Evolutionary conservation across 2,797 vertebrate species (phyloP).

Genomic region (Gymnothorax reevesii): DNA sequence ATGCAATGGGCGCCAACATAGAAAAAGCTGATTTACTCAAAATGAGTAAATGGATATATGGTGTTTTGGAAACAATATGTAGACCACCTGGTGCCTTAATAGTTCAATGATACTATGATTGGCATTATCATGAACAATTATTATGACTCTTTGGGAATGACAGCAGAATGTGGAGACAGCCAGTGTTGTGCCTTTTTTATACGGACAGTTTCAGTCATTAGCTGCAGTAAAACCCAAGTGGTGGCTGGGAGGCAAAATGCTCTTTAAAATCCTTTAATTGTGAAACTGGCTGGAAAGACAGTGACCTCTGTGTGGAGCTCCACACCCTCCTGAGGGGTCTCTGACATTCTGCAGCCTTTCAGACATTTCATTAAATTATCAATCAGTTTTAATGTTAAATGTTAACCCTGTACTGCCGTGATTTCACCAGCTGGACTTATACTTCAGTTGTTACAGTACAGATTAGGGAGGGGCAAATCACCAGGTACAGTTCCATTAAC

Average conservation of each 20-base stretch:
- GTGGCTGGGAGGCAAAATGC: not conserved
- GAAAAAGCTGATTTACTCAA: too few species aligned
- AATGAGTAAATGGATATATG: too few species aligned
- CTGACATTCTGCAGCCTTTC: slow-evolving; percentile 19
- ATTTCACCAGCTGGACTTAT: not conserved
- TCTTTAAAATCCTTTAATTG: not conserved
- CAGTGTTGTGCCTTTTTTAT: not conserved
- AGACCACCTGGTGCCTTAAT: not conserved
- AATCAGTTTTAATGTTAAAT: not conserved
- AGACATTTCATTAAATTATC: slow-evolving; percentile 17
- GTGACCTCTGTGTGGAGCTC: not conserved
- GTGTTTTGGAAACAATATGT: too few species aligned
- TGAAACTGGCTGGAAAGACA: not conserved
- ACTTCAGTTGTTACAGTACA: too few species aligned
- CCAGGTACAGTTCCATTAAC: too few species aligned
- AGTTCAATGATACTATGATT: not conserved
- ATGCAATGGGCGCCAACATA: too few species aligned
- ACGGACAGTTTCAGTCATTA: not conserved
- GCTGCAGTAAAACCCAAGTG: not conserved
- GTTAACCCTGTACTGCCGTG: not conserved
- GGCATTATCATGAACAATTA: too few species aligned
- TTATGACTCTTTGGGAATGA: not conserved
- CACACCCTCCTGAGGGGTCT: not conserved
- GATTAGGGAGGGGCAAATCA: too few species aligned
- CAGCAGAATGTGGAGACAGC: not conserved